These are phyloP conservation scores for Stenoptilia bipunctidactyla DNA, from an alignment of 2,888 invertebrate genomes.

Conservation along the genomic window DNA sequence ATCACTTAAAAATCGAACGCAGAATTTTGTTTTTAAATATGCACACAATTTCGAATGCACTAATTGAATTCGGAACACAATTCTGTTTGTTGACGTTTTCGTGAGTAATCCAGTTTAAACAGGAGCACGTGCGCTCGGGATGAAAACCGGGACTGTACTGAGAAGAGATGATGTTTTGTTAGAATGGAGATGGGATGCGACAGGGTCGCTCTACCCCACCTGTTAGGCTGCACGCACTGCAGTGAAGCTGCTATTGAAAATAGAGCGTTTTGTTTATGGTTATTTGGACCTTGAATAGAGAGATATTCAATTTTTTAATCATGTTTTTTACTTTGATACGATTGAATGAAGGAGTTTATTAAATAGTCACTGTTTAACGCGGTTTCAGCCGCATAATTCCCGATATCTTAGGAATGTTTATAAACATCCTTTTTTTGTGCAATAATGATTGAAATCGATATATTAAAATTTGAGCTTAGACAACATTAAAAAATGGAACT, in stretches of 20 bases:
- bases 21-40: neutral
- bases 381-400: too few relatives aligned
- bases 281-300: too few relatives aligned
- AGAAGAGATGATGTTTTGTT: slow-evolving; percentile 3
- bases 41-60: neutral
- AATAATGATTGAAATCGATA: too few relatives aligned
- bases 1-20: neutral
- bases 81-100: neutral
- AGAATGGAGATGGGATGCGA: slow-evolving; percentile 12
- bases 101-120: neutral
- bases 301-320: too few relatives aligned
- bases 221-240: slow-evolving; percentile 63
- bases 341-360: too few relatives aligned
- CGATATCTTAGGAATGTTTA: too few relatives aligned
- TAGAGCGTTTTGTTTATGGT: neutral
- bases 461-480: too few relatives aligned
- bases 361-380: too few relatives aligned
- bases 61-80: neutral
- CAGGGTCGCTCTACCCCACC: slow-evolving; percentile 44
- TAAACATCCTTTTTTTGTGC: too few relatives aligned
- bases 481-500: too few relatives aligned
- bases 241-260: slow-evolving; percentile 25
- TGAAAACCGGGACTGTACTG: slow-evolving; percentile 13
- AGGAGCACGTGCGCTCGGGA: slow-evolving; percentile 2
- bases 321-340: too few relatives aligned